Conservation (phyloP, 2,113 vertebrate genomes). For the Charina bottae region DNA sequence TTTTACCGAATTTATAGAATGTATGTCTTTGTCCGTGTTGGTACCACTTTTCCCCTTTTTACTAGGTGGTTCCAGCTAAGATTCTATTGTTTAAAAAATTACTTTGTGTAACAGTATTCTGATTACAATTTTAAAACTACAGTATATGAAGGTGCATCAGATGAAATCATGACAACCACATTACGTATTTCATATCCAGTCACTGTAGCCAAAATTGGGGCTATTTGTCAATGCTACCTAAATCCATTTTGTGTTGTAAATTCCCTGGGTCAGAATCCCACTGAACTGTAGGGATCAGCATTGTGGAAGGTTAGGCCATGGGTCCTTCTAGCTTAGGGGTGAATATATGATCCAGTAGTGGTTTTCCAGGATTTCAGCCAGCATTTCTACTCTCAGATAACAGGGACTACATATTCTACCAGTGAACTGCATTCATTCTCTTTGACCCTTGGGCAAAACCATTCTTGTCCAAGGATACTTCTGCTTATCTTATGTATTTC, state of each 20-base stretch:
- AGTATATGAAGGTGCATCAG: neutral
- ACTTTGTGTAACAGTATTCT: neutral
- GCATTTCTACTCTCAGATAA: neutral
- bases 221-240: neutral
- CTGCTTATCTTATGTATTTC: neutral
- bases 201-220: neutral
- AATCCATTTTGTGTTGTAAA: neutral
- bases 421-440: neutral
- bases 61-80: neutral
- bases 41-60: conserved; percentile 14
- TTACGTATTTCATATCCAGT: neutral
- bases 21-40: neutral
- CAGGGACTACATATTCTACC: neutral
- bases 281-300: neutral
- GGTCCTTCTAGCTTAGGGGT: neutral
- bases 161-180: neutral
- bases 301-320: neutral
- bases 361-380: neutral
- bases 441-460: neutral
- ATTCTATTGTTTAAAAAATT: neutral
- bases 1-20: neutral
- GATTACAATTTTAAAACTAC: neutral
- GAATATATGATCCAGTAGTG: neutral
- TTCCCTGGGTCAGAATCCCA: neutral
- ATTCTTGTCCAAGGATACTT: neutral